phyloP scores from a whole-genome alignment of 2,113 vertebrate species.

The Athene cunicularia region DNA sequence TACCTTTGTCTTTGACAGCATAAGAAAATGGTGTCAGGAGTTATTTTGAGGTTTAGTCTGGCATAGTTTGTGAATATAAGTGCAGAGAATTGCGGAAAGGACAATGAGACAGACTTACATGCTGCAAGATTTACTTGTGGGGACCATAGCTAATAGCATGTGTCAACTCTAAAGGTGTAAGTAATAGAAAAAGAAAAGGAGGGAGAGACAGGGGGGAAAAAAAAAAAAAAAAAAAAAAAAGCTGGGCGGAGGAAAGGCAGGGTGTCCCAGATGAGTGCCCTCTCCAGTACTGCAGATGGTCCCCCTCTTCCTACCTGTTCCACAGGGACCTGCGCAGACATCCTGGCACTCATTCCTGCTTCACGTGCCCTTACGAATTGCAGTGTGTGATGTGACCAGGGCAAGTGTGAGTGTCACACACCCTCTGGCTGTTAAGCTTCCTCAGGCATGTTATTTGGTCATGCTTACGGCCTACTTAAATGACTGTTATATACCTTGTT shows the following conservation, averaged over 20 bases:
- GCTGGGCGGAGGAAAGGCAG: not conserved
- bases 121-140: no score
- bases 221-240: no score
- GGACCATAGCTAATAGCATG: no score
- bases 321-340: not conserved
- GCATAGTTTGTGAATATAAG: not conserved
- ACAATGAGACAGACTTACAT: not conserved
- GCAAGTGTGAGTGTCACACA: rapidly evolving
- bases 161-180: not conserved
- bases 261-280: rapidly evolving
- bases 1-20: not conserved
- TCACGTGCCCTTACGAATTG: no score
- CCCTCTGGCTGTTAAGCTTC: not conserved
- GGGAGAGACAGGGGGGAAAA: not conserved
- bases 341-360: not conserved
- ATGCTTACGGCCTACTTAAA: rapidly evolving
- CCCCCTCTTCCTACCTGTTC: not conserved
- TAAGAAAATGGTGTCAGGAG: not conserved
- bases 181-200: not conserved
- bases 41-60: not conserved
- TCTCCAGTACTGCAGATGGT: not conserved
- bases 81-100: not conserved
- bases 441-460: not conserved
- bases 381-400: not conserved
- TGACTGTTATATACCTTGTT: not conserved